Evolutionary conservation across 2,113 vertebrate species (phyloP).

Genomic region (Lepisosteus osseus): DNA sequence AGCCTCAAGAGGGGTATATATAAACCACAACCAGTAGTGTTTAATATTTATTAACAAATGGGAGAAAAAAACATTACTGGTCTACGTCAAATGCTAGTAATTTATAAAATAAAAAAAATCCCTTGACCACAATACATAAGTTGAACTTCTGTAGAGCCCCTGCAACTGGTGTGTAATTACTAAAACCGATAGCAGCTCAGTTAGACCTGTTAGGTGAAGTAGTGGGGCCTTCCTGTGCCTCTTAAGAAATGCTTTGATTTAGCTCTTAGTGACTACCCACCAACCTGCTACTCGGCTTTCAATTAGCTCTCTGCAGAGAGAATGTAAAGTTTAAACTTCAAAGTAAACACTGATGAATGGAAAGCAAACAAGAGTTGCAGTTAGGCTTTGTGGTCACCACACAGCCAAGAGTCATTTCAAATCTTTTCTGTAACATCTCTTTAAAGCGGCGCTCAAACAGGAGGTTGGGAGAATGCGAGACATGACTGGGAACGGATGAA

Average conservation of each 20-base stretch:
- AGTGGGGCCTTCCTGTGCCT: not conserved
- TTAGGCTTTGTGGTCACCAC: slow-evolving; percentile 23
- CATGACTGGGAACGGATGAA: slow-evolving; percentile 41
- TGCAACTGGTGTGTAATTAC: not conserved
- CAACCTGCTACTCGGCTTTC: slow-evolving; percentile 35
- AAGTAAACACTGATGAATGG: slow-evolving; percentile 46
- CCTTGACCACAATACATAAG: no score
- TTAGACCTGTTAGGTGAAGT: not conserved
- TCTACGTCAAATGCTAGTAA: no score
- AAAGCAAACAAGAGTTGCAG: slow-evolving; percentile 34
- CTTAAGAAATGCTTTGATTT: slow-evolving; percentile 18
- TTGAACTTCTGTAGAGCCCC: no score
- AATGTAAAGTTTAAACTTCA: slow-evolving; percentile 53
- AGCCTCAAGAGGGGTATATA: no score
- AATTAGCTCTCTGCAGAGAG: slow-evolving; percentile 46
- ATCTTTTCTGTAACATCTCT: slow-evolving; percentile 23
- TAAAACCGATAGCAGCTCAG: not conserved
- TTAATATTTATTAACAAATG: no score
- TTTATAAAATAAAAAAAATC: no score
- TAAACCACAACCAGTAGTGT: no score
- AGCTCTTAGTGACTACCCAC: slow-evolving; percentile 16
- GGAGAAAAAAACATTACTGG: no score
- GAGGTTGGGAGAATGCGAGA: slow-evolving; percentile 27
- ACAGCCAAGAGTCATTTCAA: slow-evolving; percentile 4
- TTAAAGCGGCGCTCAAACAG: slow-evolving; percentile 6